Evolutionary conservation across 2,888 invertebrate species (phyloP).

Genomic region (Acanthococcus lagerstroemiae): DNA sequence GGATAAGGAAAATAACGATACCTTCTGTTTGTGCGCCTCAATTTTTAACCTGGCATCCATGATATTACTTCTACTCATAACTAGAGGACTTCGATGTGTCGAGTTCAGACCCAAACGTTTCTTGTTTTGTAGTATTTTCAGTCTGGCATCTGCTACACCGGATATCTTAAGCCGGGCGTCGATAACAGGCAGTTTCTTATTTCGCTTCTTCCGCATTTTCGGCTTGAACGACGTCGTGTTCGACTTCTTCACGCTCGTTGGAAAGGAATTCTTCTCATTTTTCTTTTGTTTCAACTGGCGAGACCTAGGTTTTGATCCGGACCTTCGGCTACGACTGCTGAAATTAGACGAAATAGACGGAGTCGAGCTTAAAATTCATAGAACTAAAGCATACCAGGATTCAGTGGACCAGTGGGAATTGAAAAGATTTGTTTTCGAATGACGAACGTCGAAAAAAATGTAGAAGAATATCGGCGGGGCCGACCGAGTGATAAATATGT

Average conservation of each 20-base stretch:
- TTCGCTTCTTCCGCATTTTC: background rate
- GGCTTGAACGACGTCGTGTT: background rate
- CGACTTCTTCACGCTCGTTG: background rate
- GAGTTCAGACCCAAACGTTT: background rate
- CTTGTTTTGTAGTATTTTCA: conserved; percentile 19
- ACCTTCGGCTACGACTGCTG: too few relatives aligned
- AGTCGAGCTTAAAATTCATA: too few relatives aligned
- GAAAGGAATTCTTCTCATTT: background rate
- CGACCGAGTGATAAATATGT: too few relatives aligned
- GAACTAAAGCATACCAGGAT: too few relatives aligned
- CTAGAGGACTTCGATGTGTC: background rate
- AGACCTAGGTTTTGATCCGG: too few relatives aligned
- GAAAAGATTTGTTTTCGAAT: too few relatives aligned
- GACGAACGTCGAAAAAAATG: too few relatives aligned
- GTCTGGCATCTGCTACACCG: conserved; percentile 8
- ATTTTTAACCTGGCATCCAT: conserved; percentile 20
- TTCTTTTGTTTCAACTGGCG: background rate
- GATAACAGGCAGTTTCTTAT: background rate
- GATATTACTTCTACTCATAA: background rate
- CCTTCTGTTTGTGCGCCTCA: conserved; percentile 14
- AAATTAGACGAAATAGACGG: too few relatives aligned
- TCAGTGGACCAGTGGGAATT: too few relatives aligned
- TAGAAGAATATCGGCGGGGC: too few relatives aligned
- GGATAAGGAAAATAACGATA: too few relatives aligned
- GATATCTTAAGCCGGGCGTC: background rate